These are phyloP conservation scores for Exaiptasia diaphana DNA, from an alignment of 64 coral and sea anemone genomes.

Conservation along the genomic window DNA sequence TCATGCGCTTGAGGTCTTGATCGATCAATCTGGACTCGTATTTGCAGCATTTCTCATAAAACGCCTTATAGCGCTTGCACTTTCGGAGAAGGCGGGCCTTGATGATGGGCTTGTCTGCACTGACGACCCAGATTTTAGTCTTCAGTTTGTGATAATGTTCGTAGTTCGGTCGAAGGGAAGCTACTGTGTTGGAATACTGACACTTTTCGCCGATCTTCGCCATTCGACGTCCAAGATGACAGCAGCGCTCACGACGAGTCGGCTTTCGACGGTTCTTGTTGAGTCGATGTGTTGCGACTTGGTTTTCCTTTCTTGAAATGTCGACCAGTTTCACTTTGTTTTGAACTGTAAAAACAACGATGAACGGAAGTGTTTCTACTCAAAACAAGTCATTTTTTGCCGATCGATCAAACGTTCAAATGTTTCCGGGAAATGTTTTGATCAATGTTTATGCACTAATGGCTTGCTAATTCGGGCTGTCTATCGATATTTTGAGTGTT, in stretches of 20 bases:
- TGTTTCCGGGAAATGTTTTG: neutral
- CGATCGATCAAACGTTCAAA: neutral
- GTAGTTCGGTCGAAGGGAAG: slow-evolving; percentile 32
- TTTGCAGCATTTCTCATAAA: slow-evolving; percentile 76
- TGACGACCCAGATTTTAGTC: slow-evolving; percentile 47
- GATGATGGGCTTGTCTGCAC: slow-evolving; percentile 31
- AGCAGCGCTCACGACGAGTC: slow-evolving; percentile 56
- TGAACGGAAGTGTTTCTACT: neutral
- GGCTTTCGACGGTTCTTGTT: neutral
- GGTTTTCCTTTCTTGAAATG: neutral
- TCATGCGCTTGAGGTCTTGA: slow-evolving; percentile 29
- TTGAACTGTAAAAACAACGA: neutral
- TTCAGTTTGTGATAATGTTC: slow-evolving; percentile 79
- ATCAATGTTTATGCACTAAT: neutral
- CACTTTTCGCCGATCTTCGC: slow-evolving; percentile 85
- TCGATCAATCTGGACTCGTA: slow-evolving; percentile 67
- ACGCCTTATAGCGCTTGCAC: slow-evolving; percentile 65
- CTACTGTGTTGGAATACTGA: slow-evolving; percentile 24
- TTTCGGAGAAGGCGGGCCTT: slow-evolving; percentile 50
- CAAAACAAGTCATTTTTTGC: neutral
- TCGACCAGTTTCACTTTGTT: neutral
- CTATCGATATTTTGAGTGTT: too few species aligned
- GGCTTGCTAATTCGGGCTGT: too few species aligned
- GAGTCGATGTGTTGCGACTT: neutral
- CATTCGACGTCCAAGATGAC: slow-evolving; percentile 67